Percentiles rank a stretch among this genome's conserved stretches.
These are phyloP conservation scores for Ophion costatus DNA, from an alignment of 2,888 invertebrate species.

Conservation along the genomic window DNA sequence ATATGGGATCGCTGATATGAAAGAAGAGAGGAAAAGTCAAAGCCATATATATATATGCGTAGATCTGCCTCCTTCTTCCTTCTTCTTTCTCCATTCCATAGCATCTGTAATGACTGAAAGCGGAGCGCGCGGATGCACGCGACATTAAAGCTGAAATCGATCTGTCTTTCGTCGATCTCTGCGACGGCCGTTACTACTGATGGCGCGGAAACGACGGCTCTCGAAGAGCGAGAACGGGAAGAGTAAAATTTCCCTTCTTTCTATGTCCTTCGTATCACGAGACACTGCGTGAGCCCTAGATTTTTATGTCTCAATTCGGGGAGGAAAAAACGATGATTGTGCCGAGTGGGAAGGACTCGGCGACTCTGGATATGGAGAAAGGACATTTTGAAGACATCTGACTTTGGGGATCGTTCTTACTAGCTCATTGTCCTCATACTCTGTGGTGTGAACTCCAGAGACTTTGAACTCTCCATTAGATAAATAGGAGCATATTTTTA, in stretches of 20 bases:
- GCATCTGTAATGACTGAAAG: constrained; percentile 60
- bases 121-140: constrained; percentile 43
- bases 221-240: not conserved
- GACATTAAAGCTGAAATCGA: constrained; percentile 46
- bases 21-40: constrained; percentile 44
- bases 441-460: not conserved
- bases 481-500: not conserved
- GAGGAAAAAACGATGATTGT: constrained; percentile 34
- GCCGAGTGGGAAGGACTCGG: constrained; percentile 19
- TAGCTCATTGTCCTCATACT: not conserved
- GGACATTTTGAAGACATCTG: constrained; percentile 58
- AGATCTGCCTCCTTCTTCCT: constrained; percentile 60
- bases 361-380: constrained; percentile 8
- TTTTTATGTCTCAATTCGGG: constrained; percentile 57
- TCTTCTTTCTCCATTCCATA: constrained; percentile 43
- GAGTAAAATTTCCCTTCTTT: not conserved
- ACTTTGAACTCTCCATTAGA: not conserved
- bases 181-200: constrained; percentile 63
- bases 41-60: constrained; percentile 12
- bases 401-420: not conserved
- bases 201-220: constrained; percentile 42
- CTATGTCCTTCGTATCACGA: not conserved
- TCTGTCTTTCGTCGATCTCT: constrained; percentile 67
- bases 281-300: constrained; percentile 47
- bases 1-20: constrained; percentile 74